Base-by-base conservation (phyloP, 2,888 invertebrate species). In the Ochropleura plecta region DNA sequence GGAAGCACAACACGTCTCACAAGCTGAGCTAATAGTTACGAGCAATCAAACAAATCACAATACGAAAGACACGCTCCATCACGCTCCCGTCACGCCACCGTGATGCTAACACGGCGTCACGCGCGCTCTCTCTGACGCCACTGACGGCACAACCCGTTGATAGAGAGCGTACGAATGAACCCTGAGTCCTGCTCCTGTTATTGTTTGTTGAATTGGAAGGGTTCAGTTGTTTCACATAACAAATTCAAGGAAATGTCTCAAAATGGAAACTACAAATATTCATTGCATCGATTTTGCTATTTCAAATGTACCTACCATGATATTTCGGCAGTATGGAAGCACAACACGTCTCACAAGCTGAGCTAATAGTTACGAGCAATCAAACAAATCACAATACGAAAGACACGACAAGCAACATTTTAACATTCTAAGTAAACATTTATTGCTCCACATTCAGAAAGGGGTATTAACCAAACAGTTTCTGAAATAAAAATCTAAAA, bases 21-120 rank as follows among this genome's bases (percentile, higher is more conserved):
- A 44, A 44, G n/a, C 14, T 62, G 42, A 44, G 12, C 42, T 16
- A 16, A 14, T 46, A 46, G 16, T 30, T 46, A 46, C 64, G 8
- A 10, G 20, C 20, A 16, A 48, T 30, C 48, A 64, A 30, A 1
- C 6, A 16, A 8, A 9, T 6, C 16, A 18, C n/a, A n/a, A n/a
- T n/a, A n/a, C 48, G 16, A 10, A 20, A 20, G 16, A 14, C 57
- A 44, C 68, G 55, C 40, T 1, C 10, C 42, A 59, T 70, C 67
- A 73, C 40, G 55, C 18, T 44, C 10, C 48, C 16, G 12, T 44
- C n/a, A 44, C 48, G 53, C 5, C 48, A n/a, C 55, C 48, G 70
- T 8, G 64, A 30, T n/a, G 12, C 40, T 16, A 46, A 20, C 30
- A 55, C 18, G 64, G 40, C 40, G 67, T 70, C 64, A 68, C 30